phyloP scores from a whole-genome alignment of 1,140 invertebrate genomes.

The Drosophila sulfurigaster region DNA sequence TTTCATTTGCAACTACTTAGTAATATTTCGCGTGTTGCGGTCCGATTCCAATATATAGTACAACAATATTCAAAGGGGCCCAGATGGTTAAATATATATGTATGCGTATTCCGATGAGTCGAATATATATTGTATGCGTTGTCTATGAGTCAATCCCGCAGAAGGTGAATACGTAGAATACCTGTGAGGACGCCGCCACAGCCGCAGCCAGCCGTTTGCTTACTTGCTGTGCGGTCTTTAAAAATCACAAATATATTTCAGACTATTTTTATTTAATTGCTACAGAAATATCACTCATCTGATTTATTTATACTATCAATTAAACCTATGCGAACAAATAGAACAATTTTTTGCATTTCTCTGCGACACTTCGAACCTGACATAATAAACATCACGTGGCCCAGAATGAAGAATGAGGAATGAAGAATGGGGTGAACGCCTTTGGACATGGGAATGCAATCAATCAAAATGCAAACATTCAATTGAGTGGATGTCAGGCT shows the following conservation, averaged over 20 bases:
- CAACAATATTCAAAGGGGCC: too few species aligned
- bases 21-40: constrained; percentile 27
- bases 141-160: constrained; percentile 54
- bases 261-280: constrained; percentile 71
- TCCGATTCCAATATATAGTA: constrained; percentile 27
- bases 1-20: constrained; percentile 53
- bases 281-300: constrained; percentile 51
- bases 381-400: background rate
- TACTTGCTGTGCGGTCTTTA: constrained; percentile 42
- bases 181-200: constrained; percentile 41
- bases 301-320: background rate
- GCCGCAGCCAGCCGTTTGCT: background rate
- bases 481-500: constrained; percentile 57
- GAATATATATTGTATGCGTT: constrained; percentile 11
- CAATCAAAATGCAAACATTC: constrained; percentile 66
- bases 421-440: background rate
- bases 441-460: constrained; percentile 54
- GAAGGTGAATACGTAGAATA: constrained; percentile 8
- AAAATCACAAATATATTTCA: constrained; percentile 48
- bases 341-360: background rate
- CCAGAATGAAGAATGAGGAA: background rate
- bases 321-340: background rate
- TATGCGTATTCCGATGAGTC: constrained; percentile 38
- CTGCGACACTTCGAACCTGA: background rate
- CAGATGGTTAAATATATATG: constrained; percentile 4